Percentiles rank a stretch among this genome's conserved stretches.
These are phyloP conservation scores for Mormyrops attenuatus DNA, from an alignment of 2,797 vertebrate species.

Conservation along the genomic window DNA sequence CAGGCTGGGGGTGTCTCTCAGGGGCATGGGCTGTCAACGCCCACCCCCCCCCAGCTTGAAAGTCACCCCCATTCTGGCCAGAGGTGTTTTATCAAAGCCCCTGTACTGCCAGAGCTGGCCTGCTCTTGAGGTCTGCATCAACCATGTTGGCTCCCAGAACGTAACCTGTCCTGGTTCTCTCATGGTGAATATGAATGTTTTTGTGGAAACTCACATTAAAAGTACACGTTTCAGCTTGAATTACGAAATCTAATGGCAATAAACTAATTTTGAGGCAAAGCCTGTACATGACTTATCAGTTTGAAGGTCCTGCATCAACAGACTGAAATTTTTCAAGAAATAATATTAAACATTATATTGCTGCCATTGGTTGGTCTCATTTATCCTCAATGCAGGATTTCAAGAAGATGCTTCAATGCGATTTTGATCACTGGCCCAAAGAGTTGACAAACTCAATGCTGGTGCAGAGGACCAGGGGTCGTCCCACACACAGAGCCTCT, in stretches of 20 bases:
- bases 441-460: background rate
- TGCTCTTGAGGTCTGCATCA: background rate
- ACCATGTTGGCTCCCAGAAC: background rate
- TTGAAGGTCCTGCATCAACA: background rate
- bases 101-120: background rate
- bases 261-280: background rate
- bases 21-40: background rate
- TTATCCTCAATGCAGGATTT: background rate
- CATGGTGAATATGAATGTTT: background rate
- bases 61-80: background rate
- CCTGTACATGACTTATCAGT: background rate
- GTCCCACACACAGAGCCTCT: background rate
- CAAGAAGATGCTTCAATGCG: background rate
- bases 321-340: background rate
- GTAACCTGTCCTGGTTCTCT: background rate
- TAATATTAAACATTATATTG: background rate
- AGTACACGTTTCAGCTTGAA: background rate
- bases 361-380: background rate
- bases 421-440: background rate
- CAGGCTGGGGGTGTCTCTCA: background rate
- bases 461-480: background rate
- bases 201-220: background rate
- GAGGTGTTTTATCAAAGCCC: background rate
- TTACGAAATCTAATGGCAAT: background rate
- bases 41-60: background rate